Percentiles rank a stretch among this genome's conserved stretches.
Evolutionary conservation across 37 sponge, comb jelly and placozoan species (phyloP).

Genomic region (Beroe ovata): DNA sequence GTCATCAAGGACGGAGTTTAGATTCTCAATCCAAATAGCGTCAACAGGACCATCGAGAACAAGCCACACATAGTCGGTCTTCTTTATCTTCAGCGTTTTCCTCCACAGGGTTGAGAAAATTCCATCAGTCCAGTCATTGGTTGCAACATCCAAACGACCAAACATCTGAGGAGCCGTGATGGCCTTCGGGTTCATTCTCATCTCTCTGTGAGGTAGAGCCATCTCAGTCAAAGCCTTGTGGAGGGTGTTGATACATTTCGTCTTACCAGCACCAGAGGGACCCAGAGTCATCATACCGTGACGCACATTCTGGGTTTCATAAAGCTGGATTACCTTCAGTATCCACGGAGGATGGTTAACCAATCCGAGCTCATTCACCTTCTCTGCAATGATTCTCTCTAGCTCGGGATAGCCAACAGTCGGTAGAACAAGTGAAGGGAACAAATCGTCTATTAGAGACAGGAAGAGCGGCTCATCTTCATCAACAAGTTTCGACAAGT

Average conservation of each 20-base stretch:
- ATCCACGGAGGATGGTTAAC: conserved; percentile 96
- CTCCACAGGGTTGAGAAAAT: conserved; percentile 99
- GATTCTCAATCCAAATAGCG: conserved; percentile 98
- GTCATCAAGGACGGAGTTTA: conserved; percentile 96
- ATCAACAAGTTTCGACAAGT: conserved; percentile 98
- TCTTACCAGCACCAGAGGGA: conserved; percentile 95
- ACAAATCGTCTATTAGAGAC: conserved; percentile 94
- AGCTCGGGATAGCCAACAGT: conserved; percentile 90
- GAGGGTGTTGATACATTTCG: conserved; percentile 86
- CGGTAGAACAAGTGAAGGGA: conserved; percentile 85
- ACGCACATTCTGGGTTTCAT: conserved; percentile 95
- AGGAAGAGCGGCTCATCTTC: conserved; percentile 99
- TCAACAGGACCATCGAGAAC: conserved; percentile 98
- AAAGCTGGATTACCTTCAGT: conserved; percentile 95
- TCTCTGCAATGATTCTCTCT: conserved; percentile 75
- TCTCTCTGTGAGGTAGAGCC: conserved; percentile 87
- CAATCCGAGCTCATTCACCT: conserved; percentile 74
- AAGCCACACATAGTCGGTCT: conserved; percentile 96
- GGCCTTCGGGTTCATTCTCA: conserved; percentile 99
- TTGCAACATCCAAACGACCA: conserved; percentile 96
- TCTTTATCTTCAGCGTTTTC: conserved; percentile 91
- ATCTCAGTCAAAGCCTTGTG: conserved; percentile 94
- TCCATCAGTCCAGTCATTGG: conserved; percentile 99
- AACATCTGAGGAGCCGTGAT: conserved; percentile 99
- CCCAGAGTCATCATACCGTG: conserved; percentile 99